phyloP scores from a whole-genome alignment of 2,113 vertebrate species.

The Scolopax mira region DNA sequence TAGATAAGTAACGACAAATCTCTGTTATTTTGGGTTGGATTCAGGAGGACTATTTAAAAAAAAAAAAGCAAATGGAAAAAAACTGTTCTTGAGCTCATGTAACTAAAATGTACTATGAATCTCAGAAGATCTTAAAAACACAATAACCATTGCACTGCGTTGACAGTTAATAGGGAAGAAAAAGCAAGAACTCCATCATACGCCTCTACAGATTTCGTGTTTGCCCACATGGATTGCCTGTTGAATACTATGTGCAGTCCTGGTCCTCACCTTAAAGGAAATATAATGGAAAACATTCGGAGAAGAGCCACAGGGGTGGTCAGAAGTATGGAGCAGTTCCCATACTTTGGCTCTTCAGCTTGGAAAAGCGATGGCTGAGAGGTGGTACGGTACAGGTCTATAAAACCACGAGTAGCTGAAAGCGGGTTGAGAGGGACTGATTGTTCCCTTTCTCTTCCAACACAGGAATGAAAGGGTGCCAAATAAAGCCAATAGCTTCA shows the following conservation, averaged over 20 bases:
- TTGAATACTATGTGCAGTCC: not conserved
- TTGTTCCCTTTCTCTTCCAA: not conserved
- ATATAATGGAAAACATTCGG: not conserved
- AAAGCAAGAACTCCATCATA: not conserved
- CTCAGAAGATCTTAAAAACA: not conserved
- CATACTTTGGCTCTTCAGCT: not conserved
- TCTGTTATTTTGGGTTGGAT: not conserved
- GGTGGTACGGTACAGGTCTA: not conserved
- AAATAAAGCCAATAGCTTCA: not conserved
- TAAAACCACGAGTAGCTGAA: not conserved
- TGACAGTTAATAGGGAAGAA: not conserved
- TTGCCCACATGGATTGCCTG: not conserved
- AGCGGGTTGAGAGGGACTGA: not conserved
- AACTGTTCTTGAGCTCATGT: not conserved
- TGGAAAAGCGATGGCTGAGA: not conserved
- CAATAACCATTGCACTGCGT: not conserved
- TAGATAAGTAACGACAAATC: not conserved
- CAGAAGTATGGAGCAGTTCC: not conserved
- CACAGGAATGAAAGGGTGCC: not conserved
- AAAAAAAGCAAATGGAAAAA: not conserved
- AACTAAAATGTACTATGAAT: not conserved
- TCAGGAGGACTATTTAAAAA: not conserved
- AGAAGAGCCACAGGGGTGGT: not conserved
- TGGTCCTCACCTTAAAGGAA: not conserved
- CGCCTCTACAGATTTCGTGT: not conserved